phyloP scores from a whole-genome alignment of 2,888 invertebrate species.

The Dendrolimus houi region DNA sequence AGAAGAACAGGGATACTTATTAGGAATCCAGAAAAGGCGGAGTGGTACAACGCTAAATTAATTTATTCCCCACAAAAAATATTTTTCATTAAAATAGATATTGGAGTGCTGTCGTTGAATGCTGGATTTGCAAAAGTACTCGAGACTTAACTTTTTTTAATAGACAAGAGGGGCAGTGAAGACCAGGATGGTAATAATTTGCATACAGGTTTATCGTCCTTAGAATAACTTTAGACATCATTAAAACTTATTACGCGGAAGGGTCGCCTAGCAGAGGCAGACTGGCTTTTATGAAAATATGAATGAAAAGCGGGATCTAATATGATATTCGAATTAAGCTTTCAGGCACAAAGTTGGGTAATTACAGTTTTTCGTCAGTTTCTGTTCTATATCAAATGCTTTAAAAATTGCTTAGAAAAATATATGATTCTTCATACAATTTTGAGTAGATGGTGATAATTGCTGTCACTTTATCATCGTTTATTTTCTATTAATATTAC shows the following conservation, averaged over 20 bases:
- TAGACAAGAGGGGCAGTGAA: slow-evolving; percentile 18
- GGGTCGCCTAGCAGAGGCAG: slow-evolving; percentile 11
- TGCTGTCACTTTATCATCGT: no score
- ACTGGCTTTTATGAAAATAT: not conserved
- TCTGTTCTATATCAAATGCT: no score
- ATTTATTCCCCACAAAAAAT: slow-evolving; percentile 31
- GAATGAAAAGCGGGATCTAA: no score
- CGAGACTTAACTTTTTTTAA: slow-evolving; percentile 22
- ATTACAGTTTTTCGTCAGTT: no score
- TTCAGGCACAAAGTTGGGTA: no score
- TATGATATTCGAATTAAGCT: no score
- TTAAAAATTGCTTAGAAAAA: no score
- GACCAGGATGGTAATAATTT: slow-evolving; percentile 23
- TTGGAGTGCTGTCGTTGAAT: slow-evolving; percentile 28
- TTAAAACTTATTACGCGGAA: slow-evolving; percentile 38
- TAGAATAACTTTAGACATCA: slow-evolving; percentile 32
- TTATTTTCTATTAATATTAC: no score
- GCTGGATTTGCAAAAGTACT: slow-evolving; percentile 25
- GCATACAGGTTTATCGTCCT: slow-evolving; percentile 36
- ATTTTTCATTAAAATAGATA: slow-evolving; percentile 9
- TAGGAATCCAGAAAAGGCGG: slow-evolving; percentile 9
- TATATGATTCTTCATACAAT: no score
- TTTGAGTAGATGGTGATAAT: no score
- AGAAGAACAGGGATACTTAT: not conserved
- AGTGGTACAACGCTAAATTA: slow-evolving; percentile 34